Evolutionary conservation across 2,888 invertebrate genomes (phyloP).

Genomic region (Saturnia pavonia): DNA sequence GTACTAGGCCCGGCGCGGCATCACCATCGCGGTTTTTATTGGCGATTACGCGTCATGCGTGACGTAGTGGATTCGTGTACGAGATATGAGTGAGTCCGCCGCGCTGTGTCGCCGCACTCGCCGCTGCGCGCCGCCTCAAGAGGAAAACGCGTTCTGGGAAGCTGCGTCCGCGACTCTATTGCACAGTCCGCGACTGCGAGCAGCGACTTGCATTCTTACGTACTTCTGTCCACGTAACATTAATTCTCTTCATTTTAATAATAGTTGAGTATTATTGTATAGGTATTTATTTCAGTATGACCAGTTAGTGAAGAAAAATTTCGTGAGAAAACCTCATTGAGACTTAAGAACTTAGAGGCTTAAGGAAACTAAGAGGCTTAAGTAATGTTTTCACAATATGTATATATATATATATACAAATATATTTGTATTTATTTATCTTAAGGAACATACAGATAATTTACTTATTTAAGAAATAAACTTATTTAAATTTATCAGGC

Average conservation of each 20-base stretch:
- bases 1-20: constrained; percentile 66
- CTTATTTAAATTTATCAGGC: too few relatives aligned
- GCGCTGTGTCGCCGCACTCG: constrained; percentile 15
- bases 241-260: not conserved
- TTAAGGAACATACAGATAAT: too few relatives aligned
- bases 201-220: constrained; percentile 9
- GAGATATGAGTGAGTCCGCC: constrained; percentile 37
- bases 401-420: too few relatives aligned
- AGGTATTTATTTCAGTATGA: not conserved
- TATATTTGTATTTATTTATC: too few relatives aligned
- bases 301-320: not conserved
- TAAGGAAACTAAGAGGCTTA: too few relatives aligned
- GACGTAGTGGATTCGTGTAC: constrained; percentile 71
- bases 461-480: too few relatives aligned
- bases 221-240: not conserved
- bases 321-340: too few relatives aligned
- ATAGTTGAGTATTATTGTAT: not conserved
- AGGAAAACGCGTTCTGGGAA: constrained; percentile 80
- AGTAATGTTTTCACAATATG: too few relatives aligned
- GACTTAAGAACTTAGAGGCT: too few relatives aligned
- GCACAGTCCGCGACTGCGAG: constrained; percentile 9
- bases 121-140: constrained; percentile 37
- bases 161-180: constrained; percentile 24
- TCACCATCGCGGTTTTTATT: constrained; percentile 58
- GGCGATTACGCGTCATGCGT: constrained; percentile 62